Conservation (phyloP, 2,113 vertebrate species). For the Amphiprion ocellaris region DNA sequence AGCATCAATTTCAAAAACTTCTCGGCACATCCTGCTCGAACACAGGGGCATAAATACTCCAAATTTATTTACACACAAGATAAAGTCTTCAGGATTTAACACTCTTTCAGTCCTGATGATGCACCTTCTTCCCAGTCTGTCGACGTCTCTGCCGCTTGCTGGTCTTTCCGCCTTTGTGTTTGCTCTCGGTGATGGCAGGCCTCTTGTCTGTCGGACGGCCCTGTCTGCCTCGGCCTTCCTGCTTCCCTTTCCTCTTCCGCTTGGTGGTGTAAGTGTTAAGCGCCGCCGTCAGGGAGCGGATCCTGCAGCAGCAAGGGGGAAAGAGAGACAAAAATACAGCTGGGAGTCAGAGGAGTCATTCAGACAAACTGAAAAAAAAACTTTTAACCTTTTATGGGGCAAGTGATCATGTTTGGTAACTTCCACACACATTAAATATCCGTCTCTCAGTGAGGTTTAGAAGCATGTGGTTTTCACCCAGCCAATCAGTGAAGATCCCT, state of each 20-base stretch:
- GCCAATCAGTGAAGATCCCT: too few relatives aligned
- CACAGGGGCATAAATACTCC: conserved; percentile 6
- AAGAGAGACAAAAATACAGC: conserved; percentile 1
- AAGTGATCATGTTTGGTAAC: too few relatives aligned
- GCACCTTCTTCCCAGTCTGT: conserved; percentile 84
- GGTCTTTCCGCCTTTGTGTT: conserved; percentile 80
- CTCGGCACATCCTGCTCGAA: conserved; percentile 4
- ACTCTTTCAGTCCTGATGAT: conserved; percentile 67
- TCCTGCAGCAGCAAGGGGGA: conserved; percentile 79
- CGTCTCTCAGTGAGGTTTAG: too few relatives aligned
- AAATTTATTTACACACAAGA: background rate
- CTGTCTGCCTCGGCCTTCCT: conserved; percentile 53
- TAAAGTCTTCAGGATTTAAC: background rate
- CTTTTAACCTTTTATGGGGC: too few relatives aligned
- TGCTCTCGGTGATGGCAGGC: conserved; percentile 62
- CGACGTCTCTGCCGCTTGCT: conserved; percentile 89
- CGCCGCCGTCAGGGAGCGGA: conserved; percentile 90
- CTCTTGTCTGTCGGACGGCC: conserved; percentile 68
- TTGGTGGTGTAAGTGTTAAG: conserved; percentile 84
- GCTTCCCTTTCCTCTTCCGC: conserved; percentile 87
- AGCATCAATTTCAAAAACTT: background rate
- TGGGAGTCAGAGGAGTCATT: conserved; percentile 6
- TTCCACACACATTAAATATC: too few relatives aligned
- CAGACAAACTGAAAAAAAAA: background rate
- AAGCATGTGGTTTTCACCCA: too few relatives aligned